phyloP scores from a whole-genome alignment of 1,140 invertebrate genomes.

The Cepaea nemoralis region DNA sequence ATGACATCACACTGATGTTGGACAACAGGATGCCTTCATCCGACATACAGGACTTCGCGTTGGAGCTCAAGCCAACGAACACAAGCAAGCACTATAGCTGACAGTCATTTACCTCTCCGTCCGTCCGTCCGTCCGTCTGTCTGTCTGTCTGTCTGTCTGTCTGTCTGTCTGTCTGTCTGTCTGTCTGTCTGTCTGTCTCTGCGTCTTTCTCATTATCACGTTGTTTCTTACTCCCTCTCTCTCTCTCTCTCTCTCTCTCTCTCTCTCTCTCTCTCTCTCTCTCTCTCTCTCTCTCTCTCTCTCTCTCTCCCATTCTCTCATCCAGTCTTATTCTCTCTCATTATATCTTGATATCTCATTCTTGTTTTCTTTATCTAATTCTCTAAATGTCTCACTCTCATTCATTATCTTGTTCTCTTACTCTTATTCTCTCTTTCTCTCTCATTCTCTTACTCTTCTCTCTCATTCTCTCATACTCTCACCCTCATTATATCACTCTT shows the following conservation, averaged over 20 bases:
- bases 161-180: no score
- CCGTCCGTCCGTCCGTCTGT: no score
- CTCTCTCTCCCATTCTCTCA: neutral
- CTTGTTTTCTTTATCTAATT: neutral
- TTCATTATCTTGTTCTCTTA: neutral
- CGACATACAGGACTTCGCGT: no score
- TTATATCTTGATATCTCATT: neutral
- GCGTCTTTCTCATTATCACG: no score
- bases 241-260: conserved; percentile 21
- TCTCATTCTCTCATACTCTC: neutral
- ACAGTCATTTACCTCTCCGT: no score
- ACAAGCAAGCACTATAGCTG: no score
- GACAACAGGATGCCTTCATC: no score
- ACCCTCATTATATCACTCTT: neutral
- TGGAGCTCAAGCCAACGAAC: no score
- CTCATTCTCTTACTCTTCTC: neutral
- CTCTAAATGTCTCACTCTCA: neutral
- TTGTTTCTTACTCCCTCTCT: no score
- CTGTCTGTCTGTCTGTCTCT: no score
- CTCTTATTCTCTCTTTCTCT: neutral
- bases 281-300: neutral
- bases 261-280: conserved; percentile 29
- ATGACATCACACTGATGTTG: no score
- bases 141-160: no score
- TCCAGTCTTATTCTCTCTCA: neutral